Base-by-base conservation (phyloP, 2,113 vertebrate genomes). In the Catharus fuscescens region DNA sequence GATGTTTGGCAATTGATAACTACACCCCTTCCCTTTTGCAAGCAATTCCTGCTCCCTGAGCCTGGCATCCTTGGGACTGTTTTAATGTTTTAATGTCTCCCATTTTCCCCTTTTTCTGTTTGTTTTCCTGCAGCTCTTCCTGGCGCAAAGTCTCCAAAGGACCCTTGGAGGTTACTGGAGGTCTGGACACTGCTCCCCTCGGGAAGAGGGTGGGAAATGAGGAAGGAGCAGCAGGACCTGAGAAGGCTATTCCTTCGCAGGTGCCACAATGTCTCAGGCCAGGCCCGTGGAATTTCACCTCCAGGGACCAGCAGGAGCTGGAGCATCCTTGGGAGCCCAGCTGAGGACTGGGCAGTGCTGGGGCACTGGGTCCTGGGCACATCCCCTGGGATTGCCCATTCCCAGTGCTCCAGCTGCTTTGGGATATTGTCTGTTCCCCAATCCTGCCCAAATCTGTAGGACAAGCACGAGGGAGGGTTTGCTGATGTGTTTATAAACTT, bases 401-500 rank as follows among this genome's bases (percentile, higher is more conserved):
- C 14, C 14, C 2, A 14, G 23, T 15, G 36, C 36, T 61, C 47
- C 18, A 10, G 67, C 25, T 36, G 7, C 0, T 34, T 32, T 4
- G 48, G 29, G 47, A 48, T 18, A 12, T 17, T 3, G 1, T 11
- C 31, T 29, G 57, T 24, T n/a, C 50, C 25, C 18, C 34, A 20
- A 12, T 0, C 2, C 36, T 81, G 42, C 28, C 40, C 5, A 8
- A 44, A 16, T 24, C 40, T 19, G 15, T 57, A 19, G 34, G 44
- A 65, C 34, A 87, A 38, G n/a, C 11, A 11, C 0, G 12, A 57
- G 2, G 16, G 45, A 45, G 62, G 44, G 5, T 36, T 61, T 72
- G n/a, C n/a, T 44, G 9, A 0, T 6, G 25, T 1, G 0, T 28
- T 79, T 40, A 10, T 24, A 18, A 48, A 48, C 3, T 16, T 12